Evolutionary conservation across 2,888 invertebrate species (phyloP), one percentile per base, ranked within the genome.

Genomic region (Pemphredon lugubris): DNA sequence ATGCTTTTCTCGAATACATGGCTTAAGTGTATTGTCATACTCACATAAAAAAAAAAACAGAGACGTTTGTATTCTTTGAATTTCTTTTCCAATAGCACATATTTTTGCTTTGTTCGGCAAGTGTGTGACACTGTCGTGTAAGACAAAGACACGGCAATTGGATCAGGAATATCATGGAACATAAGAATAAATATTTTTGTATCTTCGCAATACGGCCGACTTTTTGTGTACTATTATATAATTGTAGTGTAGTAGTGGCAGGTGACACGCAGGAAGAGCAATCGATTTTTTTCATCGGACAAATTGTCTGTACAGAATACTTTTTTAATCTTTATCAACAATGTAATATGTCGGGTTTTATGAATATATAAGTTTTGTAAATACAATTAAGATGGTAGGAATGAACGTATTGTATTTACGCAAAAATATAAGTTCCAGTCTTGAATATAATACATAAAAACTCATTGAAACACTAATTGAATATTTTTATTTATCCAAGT

Each of bases 161-260:
- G 64, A 57, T 21, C 30, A 51, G 14, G 54, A 64, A 67, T 64
- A 73, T 61, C 1, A 44, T 16, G 68, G 30, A 64, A 47, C 48
- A 65, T 11, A 13, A 37, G 45, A 45, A 60, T 54, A 51, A 39
- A 39, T 77, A 75, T 74, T 78, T 77, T 68, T 77, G 42, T 68
- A 76, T 55, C 37, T 68, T 66, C 45, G 61, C 30, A 37, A 55
- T 37, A 55, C 50, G 30, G 13, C 48, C 6, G 32, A 23, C 5
- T 50, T 37, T 50, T 44, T 39, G 7, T 7, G 7, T 20, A 39
- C 20, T n/a, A 7, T 53, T 39, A 16, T 16, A 9, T 42, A 18
- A 30, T 45, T 39, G 11, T 6, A 42, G 1, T n/a, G 6, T 30
- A 2, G 6, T 30, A 9, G 30, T 30, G 6, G 6, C 30, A 9